These are phyloP conservation scores for Lagorchestes hirsutus DNA, from an alignment of 2,797 vertebrate species.

Conservation along the genomic window DNA sequence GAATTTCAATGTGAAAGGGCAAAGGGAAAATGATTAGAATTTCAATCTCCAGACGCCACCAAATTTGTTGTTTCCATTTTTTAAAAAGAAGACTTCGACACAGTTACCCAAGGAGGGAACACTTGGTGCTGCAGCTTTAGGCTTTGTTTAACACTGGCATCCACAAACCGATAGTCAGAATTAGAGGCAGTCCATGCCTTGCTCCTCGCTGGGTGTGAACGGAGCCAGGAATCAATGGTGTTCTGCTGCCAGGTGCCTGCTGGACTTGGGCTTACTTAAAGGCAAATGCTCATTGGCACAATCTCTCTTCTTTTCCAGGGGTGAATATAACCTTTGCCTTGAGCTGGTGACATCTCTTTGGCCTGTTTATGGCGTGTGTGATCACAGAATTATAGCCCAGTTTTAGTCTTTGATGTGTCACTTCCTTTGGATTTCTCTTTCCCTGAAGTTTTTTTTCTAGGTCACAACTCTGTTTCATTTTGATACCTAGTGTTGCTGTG, in stretches of 20 bases:
- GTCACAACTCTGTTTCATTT: background rate
- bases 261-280: background rate
- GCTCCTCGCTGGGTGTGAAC: background rate
- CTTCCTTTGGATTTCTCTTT: constrained; percentile 62
- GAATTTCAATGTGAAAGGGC: constrained; percentile 76
- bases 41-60: constrained; percentile 80
- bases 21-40: constrained; percentile 81
- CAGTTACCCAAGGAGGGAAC: constrained; percentile 67
- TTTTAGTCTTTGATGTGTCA: constrained; percentile 37
- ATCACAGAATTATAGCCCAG: constrained; percentile 50
- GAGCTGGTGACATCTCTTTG: constrained; percentile 5
- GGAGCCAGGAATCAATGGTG: background rate
- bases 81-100: background rate
- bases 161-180: constrained; percentile 43
- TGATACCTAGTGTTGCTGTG: constrained; percentile 23
- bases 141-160: constrained; percentile 69
- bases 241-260: background rate
- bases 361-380: constrained; percentile 46
- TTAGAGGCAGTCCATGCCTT: background rate
- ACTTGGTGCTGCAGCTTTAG: constrained; percentile 48
- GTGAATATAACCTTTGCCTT: constrained; percentile 24
- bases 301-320: constrained; percentile 33
- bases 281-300: constrained; percentile 7
- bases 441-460: constrained; percentile 24
- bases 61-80: constrained; percentile 78